These are phyloP conservation scores for Eulacestoma nigropectus DNA, from an alignment of 2,113 vertebrate genomes.

Conservation along the genomic window DNA sequence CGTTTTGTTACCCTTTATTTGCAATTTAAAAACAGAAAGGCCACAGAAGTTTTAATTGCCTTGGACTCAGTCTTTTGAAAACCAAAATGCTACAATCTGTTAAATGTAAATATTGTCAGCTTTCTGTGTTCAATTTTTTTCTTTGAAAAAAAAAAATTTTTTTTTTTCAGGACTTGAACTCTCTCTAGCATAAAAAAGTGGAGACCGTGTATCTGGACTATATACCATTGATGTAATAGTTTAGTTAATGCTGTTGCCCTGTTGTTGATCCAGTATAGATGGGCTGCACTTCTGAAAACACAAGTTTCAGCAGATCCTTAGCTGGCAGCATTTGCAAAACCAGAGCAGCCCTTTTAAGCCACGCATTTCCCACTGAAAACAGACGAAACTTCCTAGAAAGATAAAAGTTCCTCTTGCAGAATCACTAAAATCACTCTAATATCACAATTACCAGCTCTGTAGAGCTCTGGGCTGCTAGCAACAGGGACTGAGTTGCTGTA, in stretches of 20 bases:
- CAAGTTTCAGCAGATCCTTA: neutral
- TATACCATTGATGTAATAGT: neutral
- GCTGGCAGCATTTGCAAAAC: neutral
- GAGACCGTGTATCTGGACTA: neutral
- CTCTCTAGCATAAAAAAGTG: neutral
- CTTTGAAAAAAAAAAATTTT: neutral
- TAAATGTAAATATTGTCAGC: conserved; percentile 28
- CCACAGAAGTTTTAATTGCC: conserved; percentile 63
- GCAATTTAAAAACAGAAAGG: conserved; percentile 30
- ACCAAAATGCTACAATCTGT: conserved; percentile 47
- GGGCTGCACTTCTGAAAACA: neutral
- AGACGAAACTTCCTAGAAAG: neutral
- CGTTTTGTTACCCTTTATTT: neutral
- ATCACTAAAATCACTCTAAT: neutral
- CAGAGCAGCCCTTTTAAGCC: neutral
- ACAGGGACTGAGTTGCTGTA: neutral
- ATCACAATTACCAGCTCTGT: neutral
- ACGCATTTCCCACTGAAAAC: neutral
- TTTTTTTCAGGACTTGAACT: neutral
- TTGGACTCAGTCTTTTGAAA: conserved; percentile 4
- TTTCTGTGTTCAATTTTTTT: neutral
- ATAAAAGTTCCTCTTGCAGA: neutral
- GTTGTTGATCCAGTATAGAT: neutral
- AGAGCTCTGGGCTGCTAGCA: neutral
- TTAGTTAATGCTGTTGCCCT: neutral